Evolutionary conservation across 2,888 invertebrate genomes (phyloP), one percentile per base, ranked within the genome.

Genomic region (Eupithecia tripunctaria): DNA sequence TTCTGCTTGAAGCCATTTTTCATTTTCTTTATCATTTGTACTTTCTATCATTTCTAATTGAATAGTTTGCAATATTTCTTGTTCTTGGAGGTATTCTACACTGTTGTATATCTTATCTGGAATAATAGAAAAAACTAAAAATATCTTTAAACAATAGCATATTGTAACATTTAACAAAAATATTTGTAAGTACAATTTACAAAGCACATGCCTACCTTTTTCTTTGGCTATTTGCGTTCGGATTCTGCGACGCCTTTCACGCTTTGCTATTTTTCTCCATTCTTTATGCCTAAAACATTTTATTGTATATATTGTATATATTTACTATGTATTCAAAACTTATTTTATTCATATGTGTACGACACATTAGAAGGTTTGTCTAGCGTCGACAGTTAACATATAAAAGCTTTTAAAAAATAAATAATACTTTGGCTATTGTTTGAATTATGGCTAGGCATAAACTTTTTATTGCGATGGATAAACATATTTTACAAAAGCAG

Each of bases 181-280:
- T 25, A 56, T 3, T 56, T 56, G 14, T 56, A 25, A 7, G 47
- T 47, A n/a, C 18, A 47, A 47, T 47, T 21, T 47, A 47, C 47
- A 10, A 47, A 21, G 43, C 18, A 18, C 3, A 6, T n/a, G 7
- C 47, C n/a, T n/a, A 85, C 96, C 96, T 78, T 95, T 95, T 82
- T 95, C 86, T 79, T 90, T 92, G 1, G 97, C 97, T 70, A 88
- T 82, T 80, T 88, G 84, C 77, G 94, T 96, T 67, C 98, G 94
- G 74, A 96, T 92, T 72, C 95, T 95, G 87, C 96, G 96, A 74
- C 97, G 95, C 89, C 97, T 95, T 82, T 96, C 92, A 83, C 96
- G 97, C 90, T 97, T 98, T 0, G 95, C 96, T 76, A 95, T 82
- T 89, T 96, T 96, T 81, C 98, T 95, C 97, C 97, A 97, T 85